Percentiles rank a stretch among this genome's conserved stretches.
Evolutionary conservation across 2,888 invertebrate species (phyloP).

Genomic region (Uropetala carovei): DNA sequence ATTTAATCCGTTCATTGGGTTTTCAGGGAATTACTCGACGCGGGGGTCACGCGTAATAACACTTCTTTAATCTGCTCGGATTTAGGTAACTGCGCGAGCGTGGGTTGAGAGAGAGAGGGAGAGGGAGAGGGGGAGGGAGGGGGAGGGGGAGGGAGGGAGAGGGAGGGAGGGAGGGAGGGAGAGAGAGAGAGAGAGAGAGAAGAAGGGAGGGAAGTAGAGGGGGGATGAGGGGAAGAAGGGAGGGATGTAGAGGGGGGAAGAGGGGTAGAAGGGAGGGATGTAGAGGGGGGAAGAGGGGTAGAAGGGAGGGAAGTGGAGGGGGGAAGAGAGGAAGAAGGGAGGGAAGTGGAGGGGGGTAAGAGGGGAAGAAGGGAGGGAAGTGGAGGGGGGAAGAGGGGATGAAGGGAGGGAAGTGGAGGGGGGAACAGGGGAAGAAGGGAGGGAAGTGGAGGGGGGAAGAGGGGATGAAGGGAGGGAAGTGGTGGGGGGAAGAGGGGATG

Average conservation of each 20-base stretch:
- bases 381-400: no score
- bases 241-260: no score
- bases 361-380: neutral
- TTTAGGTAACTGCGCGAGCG: neutral
- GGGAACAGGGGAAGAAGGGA: neutral
- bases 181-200: no score
- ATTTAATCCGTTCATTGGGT: constrained; percentile 15
- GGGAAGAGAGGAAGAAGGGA: neutral
- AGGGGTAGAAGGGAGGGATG: neutral
- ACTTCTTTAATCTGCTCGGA: neutral
- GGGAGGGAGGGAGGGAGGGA: no score
- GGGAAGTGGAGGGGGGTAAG: neutral
- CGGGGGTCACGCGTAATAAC: neutral
- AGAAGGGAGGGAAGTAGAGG: no score
- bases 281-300: neutral
- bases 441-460: neutral
- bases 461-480: neutral
- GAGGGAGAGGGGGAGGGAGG: neutral
- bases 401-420: neutral
- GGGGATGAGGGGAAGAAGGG: no score
- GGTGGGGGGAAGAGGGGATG: neutral
- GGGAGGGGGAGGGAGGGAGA: no score
- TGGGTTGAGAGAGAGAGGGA: neutral
- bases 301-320: neutral
- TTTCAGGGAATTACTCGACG: neutral